A percentile compares a stretch with the other conserved stretches of the same genome.
phyloP scores from a whole-genome alignment of 2,113 vertebrate genomes.

The Hylia prasina region DNA sequence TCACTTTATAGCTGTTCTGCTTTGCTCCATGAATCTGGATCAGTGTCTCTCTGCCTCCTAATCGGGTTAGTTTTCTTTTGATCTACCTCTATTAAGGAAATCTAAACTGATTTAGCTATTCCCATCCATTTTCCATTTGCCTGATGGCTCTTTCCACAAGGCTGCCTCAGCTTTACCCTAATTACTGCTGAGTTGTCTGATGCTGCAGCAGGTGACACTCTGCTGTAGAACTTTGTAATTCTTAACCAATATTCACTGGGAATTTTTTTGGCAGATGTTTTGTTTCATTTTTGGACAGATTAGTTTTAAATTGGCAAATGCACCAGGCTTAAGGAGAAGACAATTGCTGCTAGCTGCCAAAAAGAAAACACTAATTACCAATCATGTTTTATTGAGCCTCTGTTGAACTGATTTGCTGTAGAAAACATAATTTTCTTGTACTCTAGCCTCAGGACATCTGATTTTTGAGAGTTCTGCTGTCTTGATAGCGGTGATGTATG shows the following conservation, averaged over 20 bases:
- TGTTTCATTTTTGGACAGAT: background rate
- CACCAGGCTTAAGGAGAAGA: background rate
- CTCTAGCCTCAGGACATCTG: background rate
- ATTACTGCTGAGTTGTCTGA: background rate
- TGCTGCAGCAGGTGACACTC: background rate
- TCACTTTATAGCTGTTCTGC: background rate
- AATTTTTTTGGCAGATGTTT: background rate
- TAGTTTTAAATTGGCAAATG: background rate
- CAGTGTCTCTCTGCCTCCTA: background rate
- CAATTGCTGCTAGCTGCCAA: background rate
- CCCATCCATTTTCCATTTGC: background rate
- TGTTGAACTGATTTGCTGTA: background rate
- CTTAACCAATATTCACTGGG: background rate
- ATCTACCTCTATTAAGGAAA: background rate
- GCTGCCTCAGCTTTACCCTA: background rate
- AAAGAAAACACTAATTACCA: conserved; percentile 14
- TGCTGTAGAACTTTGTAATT: background rate
- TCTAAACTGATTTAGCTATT: conserved; percentile 5
- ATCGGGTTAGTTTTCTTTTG: conserved; percentile 24
- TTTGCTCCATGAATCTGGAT: background rate
- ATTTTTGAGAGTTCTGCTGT: background rate
- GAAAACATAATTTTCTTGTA: background rate
- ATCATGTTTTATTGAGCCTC: background rate
- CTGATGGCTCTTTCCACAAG: background rate
- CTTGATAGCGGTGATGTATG: fast-evolving